Evolutionary conservation across 2,797 vertebrate genomes (phyloP), one percentile per base, ranked within the genome.

Genomic region (Rhinichthys osculus): DNA sequence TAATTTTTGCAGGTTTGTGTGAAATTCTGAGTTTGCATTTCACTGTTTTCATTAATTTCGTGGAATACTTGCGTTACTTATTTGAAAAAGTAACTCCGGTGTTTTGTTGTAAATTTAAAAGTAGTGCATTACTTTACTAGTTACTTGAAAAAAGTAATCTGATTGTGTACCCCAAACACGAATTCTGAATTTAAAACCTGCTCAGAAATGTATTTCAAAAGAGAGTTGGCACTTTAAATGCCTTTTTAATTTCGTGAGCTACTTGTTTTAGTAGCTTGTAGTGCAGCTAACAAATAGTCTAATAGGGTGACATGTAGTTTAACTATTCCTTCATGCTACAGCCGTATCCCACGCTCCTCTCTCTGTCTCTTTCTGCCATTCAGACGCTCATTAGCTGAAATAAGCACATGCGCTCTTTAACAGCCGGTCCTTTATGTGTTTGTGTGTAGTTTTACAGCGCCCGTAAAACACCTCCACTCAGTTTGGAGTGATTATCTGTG

Each of bases 401-500:
- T 90, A 91, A 94, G 92, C 92, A 90, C 92, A 94, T 83, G 66
- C 92, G 92, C 93, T 93, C 93, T 95, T 95, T 94, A 93, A 95
- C 91, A 89, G 93, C 93, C 92, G 87, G 78, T 42, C 79, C 88
- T 94, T 94, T 93, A 94, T 94, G 93, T 94, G 94, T 94, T 93
- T 94, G 92, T 94, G 92, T 94, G 93, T 92, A 91, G 91, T 93
- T 95, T 95, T 94, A 95, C 92, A 81, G 77, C 91, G 87, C 90
- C 91, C 91, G 78, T 95, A 94, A 95, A 95, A 93, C 93, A 93
- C 88, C 91, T 94, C 92, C 92, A 93, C 93, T 92, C 92, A 93
- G 93, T 93, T 91, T 92, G 88, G 90, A 95, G 92, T 92, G 92
- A 94, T 94, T 94, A 90, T 93, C 92, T 92, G 92, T 91, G 92